A percentile compares a stretch with the other conserved stretches of the same genome.
Evolutionary conservation across 2,797 vertebrate genomes (phyloP).

Genomic region (Sphenodon punctatus): DNA sequence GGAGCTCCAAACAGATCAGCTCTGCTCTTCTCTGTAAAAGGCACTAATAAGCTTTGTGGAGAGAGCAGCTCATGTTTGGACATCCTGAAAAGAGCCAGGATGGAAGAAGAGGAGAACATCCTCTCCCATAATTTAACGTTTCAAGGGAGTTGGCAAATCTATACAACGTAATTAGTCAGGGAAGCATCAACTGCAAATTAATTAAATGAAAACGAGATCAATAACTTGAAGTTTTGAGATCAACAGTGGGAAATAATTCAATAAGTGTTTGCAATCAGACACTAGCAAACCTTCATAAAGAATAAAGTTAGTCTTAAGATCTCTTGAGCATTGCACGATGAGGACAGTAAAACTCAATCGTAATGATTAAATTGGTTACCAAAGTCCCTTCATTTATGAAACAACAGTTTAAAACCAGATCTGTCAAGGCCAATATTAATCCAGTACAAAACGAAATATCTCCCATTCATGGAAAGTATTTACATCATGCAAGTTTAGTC

Average conservation of each 20-base stretch:
- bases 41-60: background rate
- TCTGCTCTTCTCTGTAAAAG: background rate
- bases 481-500: background rate
- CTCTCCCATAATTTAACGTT: background rate
- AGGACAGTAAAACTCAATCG: background rate
- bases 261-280: no score
- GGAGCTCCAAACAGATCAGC: background rate
- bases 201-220: background rate
- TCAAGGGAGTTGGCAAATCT: background rate
- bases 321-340: background rate
- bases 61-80: background rate
- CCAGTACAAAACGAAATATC: fast-evolving
- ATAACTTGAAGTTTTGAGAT: background rate
- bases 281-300: no score
- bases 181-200: background rate
- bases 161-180: background rate
- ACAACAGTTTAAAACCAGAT: background rate
- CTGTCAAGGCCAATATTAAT: background rate
- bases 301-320: background rate
- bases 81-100: background rate
- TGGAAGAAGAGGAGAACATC: background rate
- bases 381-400: background rate
- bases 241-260: background rate
- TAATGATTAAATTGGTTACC: background rate
- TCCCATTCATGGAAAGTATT: background rate